Conservation (phyloP, 2,797 vertebrate species). For the Aldrovandia affinis region DNA sequence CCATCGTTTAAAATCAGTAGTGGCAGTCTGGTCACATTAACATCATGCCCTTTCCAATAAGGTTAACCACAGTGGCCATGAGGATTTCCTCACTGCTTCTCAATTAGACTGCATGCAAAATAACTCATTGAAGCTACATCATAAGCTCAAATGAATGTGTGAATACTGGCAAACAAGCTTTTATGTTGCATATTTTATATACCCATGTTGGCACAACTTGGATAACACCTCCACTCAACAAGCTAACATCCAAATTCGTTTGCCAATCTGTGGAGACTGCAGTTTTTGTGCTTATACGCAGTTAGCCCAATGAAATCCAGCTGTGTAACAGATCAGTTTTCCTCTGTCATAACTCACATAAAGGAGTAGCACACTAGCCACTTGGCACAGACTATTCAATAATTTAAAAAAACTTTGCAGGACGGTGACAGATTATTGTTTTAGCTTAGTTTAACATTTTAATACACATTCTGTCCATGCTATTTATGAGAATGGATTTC, state of each 20-base stretch:
- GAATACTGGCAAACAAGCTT: not conserved
- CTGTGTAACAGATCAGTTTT: not conserved
- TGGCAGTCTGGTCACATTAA: too few relatives aligned
- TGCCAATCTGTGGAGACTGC: too few relatives aligned
- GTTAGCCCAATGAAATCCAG: not conserved
- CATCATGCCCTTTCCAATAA: too few relatives aligned
- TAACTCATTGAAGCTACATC: not conserved
- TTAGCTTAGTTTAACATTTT: not conserved
- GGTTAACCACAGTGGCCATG: too few relatives aligned
- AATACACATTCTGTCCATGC: not conserved
- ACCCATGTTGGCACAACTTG: not conserved
- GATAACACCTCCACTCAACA: not conserved
- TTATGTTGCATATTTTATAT: not conserved
- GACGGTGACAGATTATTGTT: not conserved
- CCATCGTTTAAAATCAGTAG: too few relatives aligned
- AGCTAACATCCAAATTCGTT: not conserved
- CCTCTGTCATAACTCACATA: not conserved
- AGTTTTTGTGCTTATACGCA: not conserved
- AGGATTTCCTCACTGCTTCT: too few relatives aligned
- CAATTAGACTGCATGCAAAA: not conserved
- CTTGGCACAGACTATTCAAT: not conserved
- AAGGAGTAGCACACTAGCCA: not conserved
- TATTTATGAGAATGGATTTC: not conserved
- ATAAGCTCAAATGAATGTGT: not conserved
- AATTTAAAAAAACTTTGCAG: not conserved